phyloP scores from a whole-genome alignment of 2,888 invertebrate species.

The Spilarctia lutea region DNA sequence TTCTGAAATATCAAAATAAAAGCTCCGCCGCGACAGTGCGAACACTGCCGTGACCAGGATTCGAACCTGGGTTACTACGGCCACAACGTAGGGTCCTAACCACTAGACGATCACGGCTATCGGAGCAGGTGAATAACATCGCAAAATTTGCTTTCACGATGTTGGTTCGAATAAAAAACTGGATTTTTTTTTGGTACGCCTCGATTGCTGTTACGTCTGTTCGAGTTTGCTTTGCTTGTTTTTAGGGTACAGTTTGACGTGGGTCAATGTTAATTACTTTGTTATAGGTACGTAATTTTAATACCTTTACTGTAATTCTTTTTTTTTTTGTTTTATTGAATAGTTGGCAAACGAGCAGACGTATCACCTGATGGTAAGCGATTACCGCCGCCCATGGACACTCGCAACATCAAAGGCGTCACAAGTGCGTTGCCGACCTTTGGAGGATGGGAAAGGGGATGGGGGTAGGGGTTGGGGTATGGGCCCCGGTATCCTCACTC shows the following conservation, averaged over 20 bases:
- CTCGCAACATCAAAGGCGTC: no score
- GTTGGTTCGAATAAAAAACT: not conserved
- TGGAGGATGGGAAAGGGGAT: no score
- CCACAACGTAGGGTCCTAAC: conserved; percentile 92
- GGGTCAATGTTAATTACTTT: not conserved
- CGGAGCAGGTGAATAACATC: conserved; percentile 86
- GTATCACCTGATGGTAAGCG: no score
- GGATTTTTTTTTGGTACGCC: conserved; percentile 9
- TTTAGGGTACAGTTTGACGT: conserved; percentile 4
- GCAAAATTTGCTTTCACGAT: not conserved
- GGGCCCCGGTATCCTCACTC: no score
- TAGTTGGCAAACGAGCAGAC: no score
- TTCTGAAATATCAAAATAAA: conserved; percentile 18
- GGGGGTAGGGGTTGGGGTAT: no score
- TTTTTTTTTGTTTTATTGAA: no score
- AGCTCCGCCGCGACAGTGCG: conserved; percentile 50
- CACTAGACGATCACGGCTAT: conserved; percentile 91
- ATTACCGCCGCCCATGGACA: no score
- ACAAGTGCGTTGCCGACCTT: no score
- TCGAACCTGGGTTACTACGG: conserved; percentile 92
- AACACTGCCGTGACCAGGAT: conserved; percentile 84
- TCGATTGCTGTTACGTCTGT: not conserved
- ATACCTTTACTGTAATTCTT: not conserved
- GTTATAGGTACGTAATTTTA: not conserved
- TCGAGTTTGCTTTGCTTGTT: conserved; percentile 7